Evolutionary conservation across 2,888 invertebrate genomes (phyloP).

Genomic region (Ophion ellenae): DNA sequence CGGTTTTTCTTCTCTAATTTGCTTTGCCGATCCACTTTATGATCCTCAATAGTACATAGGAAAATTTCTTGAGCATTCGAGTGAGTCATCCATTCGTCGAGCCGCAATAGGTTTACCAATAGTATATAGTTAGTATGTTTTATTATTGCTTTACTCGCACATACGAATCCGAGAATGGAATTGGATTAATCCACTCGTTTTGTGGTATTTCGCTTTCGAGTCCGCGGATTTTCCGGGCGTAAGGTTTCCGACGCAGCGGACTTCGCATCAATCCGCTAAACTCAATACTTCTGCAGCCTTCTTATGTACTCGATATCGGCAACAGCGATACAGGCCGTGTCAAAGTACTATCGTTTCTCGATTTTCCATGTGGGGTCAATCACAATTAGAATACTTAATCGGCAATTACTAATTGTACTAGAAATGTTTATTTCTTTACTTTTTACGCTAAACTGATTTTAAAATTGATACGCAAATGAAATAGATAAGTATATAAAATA

Average conservation of each 20-base stretch:
- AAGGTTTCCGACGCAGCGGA: neutral
- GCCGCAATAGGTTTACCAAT: conserved; percentile 23
- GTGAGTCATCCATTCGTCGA: conserved; percentile 28
- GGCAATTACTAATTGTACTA: too few relatives aligned
- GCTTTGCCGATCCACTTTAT: conserved; percentile 5
- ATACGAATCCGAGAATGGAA: conserved; percentile 41
- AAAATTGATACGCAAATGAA: too few relatives aligned
- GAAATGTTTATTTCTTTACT: too few relatives aligned
- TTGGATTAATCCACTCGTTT: conserved; percentile 58
- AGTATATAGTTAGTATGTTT: conserved; percentile 32
- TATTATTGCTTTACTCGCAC: conserved; percentile 43
- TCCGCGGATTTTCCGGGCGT: conserved; percentile 41
- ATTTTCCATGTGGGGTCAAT: neutral
- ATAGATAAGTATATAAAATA: too few relatives aligned
- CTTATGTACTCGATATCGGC: conserved; percentile 4
- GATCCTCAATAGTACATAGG: conserved; percentile 42
- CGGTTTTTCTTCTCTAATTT: conserved; percentile 9
- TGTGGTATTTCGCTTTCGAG: conserved; percentile 52
- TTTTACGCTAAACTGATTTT: too few relatives aligned
- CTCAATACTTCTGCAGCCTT: conserved; percentile 10
- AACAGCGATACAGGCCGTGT: neutral
- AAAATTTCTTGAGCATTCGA: conserved; percentile 22
- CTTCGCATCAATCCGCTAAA: conserved; percentile 33
- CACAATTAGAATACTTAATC: too few relatives aligned
- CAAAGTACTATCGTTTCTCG: neutral